A percentile compares a stretch with the other conserved stretches of the same genome.
phyloP scores from a whole-genome alignment of 2,888 invertebrate species.

The Idaea biselata region DNA sequence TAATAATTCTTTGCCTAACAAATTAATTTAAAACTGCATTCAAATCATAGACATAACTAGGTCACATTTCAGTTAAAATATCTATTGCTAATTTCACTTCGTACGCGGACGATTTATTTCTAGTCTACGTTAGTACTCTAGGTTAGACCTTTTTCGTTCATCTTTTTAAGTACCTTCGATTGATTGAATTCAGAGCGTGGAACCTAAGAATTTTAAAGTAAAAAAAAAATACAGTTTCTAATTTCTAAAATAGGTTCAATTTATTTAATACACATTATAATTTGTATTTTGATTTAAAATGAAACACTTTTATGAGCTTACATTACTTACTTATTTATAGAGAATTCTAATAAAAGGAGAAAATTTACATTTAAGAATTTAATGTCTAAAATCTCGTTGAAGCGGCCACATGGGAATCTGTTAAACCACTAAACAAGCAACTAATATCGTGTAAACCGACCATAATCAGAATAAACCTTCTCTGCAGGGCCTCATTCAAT shows the following conservation, averaged over 20 bases:
- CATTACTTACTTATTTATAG: neutral
- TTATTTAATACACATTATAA: neutral
- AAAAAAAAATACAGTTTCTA: too few species aligned
- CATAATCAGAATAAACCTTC: conserved; percentile 13
- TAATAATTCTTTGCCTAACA: too few species aligned
- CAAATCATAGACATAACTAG: too few species aligned
- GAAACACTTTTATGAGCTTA: neutral
- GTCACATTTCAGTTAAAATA: too few species aligned
- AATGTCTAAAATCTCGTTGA: neutral
- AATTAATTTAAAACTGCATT: too few species aligned
- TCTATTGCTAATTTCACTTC: too few species aligned
- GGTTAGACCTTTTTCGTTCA: too few species aligned
- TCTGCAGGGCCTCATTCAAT: conserved; percentile 30
- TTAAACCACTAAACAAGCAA: conserved; percentile 12
- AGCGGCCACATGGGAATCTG: neutral
- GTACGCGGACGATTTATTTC: too few species aligned
- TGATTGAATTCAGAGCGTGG: too few species aligned
- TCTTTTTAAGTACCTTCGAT: too few species aligned
- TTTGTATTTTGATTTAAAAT: neutral
- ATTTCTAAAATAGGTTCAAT: neutral
- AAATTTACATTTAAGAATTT: neutral
- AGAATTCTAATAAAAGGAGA: neutral
- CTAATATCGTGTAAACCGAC: neutral
- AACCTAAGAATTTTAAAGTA: too few species aligned
- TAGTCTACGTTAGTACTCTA: too few species aligned